Evolutionary conservation across 2,888 invertebrate genomes (phyloP).

Genomic region (Pterostichus niger): DNA sequence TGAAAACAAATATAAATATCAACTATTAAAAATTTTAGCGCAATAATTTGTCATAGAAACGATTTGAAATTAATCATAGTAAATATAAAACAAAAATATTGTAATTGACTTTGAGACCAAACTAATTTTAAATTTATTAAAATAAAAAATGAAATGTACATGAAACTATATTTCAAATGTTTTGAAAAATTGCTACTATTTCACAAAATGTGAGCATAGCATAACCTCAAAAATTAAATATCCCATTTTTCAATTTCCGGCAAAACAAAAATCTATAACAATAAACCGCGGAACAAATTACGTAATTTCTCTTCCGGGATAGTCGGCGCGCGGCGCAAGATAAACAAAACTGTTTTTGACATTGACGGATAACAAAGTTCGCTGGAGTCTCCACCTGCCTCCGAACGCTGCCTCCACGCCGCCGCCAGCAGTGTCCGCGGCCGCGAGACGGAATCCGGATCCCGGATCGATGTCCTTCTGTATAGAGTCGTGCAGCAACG

Average conservation of each 20-base stretch:
- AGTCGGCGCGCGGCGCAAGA: not conserved
- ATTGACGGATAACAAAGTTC: constrained; percentile 34
- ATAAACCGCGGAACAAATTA: constrained; percentile 37
- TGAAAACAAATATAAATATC: too few species aligned
- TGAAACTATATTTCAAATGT: too few species aligned
- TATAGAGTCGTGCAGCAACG: constrained; percentile 48
- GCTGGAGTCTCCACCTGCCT: not conserved
- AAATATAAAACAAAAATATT: too few species aligned
- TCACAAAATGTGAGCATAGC: too few species aligned
- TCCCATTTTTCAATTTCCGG: not conserved
- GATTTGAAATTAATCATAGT: too few species aligned
- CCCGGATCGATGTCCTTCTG: constrained; percentile 53
- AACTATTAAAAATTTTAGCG: too few species aligned
- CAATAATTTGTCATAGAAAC: too few species aligned
- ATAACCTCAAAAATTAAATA: too few species aligned
- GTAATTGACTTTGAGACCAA: too few species aligned
- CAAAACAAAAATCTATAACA: constrained; percentile 25
- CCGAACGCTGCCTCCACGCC: not conserved
- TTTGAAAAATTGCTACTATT: too few species aligned
- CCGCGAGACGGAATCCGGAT: constrained; percentile 26
- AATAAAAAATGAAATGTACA: too few species aligned
- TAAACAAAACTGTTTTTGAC: constrained; percentile 57
- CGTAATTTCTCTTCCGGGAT: constrained; percentile 9
- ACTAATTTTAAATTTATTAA: too few species aligned
- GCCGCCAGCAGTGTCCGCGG: not conserved